phyloP scores from a whole-genome alignment of 2,113 vertebrate species.

The Turdus rufiventris region DNA sequence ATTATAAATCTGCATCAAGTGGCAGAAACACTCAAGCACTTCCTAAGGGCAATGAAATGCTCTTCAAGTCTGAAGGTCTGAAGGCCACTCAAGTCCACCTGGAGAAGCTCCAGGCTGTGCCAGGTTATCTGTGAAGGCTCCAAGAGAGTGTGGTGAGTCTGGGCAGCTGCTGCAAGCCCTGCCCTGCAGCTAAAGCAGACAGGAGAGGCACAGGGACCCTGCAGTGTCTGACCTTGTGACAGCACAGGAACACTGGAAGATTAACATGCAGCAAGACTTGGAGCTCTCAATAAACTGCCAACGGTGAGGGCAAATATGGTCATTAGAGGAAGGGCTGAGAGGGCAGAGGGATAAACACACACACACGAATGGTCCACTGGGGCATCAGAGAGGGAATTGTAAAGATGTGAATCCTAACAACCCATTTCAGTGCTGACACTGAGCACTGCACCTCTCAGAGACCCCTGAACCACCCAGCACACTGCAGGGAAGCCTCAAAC shows the following conservation, averaged over 20 bases:
- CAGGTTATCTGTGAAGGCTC: not conserved
- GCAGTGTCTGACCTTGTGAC: not conserved
- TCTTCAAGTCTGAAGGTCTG: not conserved
- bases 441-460: not conserved
- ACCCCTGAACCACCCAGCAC: not conserved
- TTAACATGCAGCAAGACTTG: not conserved
- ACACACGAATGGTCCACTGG: not conserved
- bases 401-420: not conserved
- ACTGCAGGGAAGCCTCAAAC: not conserved
- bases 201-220: not conserved
- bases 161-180: not conserved
- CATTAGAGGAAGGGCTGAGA: not conserved
- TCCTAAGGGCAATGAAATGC: not conserved
- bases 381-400: not conserved
- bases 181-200: not conserved
- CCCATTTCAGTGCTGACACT: not conserved
- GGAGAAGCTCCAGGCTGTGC: not conserved
- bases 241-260: not conserved
- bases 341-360: not conserved
- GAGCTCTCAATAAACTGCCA: not conserved
- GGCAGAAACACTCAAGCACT: not conserved
- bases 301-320: not conserved
- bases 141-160: not conserved
- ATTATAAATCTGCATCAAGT: not conserved
- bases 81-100: not conserved